A percentile compares a stretch with the other conserved stretches of the same genome.
phyloP scores from a whole-genome alignment of 1,140 invertebrate species.

The Nylanderia fulva region DNA sequence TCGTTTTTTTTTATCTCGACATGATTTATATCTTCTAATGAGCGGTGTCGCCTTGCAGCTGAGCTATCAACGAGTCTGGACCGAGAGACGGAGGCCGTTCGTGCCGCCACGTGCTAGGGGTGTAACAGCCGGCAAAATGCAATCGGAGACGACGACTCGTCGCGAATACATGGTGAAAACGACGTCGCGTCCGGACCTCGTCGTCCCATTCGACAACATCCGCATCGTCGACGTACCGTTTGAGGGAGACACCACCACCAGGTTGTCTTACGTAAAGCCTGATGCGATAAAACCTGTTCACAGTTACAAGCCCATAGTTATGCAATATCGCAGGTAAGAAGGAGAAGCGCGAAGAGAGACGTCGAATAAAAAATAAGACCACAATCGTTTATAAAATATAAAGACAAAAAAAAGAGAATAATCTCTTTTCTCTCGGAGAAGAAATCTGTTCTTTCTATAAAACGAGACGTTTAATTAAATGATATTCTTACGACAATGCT shows the following conservation, averaged over 20 bases:
- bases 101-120: constrained; percentile 73
- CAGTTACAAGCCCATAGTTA: constrained; percentile 78
- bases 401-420: not conserved
- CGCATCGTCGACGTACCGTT: constrained; percentile 81
- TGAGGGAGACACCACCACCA: constrained; percentile 76
- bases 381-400: too few relatives aligned
- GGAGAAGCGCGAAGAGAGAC: not conserved
- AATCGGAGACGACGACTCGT: constrained; percentile 89
- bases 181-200: constrained; percentile 77
- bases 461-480: not conserved
- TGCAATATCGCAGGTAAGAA: constrained; percentile 76
- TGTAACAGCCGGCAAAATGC: constrained; percentile 88
- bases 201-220: constrained; percentile 84
- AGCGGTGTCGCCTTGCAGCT: constrained; percentile 67
- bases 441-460: not conserved
- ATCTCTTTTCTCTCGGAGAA: not conserved
- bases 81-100: constrained; percentile 76
- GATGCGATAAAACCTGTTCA: constrained; percentile 58
- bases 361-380: not conserved
- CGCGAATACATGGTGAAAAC: constrained; percentile 89
- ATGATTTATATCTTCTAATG: not conserved
- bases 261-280: constrained; percentile 77
- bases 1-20: not conserved
- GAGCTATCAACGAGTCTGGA: constrained; percentile 77
- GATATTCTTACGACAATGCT: not conserved